A percentile compares a stretch with the other conserved stretches of the same genome.
phyloP scores from a whole-genome alignment of 2,888 invertebrate genomes.

The Neoscelio sp. region DNA sequence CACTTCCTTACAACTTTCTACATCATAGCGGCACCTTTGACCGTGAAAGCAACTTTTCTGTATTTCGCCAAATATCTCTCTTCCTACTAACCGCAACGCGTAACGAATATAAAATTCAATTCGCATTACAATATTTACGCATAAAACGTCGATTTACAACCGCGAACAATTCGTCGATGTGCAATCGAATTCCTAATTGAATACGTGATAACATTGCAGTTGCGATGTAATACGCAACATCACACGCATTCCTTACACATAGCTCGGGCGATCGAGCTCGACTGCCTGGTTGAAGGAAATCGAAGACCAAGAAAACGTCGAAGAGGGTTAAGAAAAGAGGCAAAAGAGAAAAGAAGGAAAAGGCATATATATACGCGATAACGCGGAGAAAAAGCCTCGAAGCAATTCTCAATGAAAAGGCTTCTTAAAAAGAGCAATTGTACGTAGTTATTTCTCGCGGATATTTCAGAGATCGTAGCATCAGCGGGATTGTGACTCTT shows the following conservation, averaged over 20 bases:
- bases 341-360: constrained; percentile 5
- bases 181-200: constrained; percentile 51
- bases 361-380: neutral
- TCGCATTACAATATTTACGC: constrained; percentile 40
- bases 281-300: constrained; percentile 15
- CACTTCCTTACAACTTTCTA: neutral
- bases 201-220: constrained; percentile 46
- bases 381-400: constrained; percentile 29
- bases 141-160: constrained; percentile 34
- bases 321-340: constrained; percentile 3
- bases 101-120: constrained; percentile 15
- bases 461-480: constrained; percentile 47
- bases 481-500: constrained; percentile 40
- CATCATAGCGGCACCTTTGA: neutral
- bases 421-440: constrained; percentile 54
- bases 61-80: constrained; percentile 20
- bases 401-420: constrained; percentile 44
- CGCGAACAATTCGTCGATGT: constrained; percentile 30
- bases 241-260: constrained; percentile 17
- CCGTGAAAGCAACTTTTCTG: constrained; percentile 9
- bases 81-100: constrained; percentile 21
- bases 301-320: constrained; percentile 24
- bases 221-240: constrained; percentile 3
- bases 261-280: neutral
- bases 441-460: constrained; percentile 41